Base-by-base conservation (phyloP, 53 echinoderm and acorn worm genomes). In the Astropecten irregularis region DNA sequence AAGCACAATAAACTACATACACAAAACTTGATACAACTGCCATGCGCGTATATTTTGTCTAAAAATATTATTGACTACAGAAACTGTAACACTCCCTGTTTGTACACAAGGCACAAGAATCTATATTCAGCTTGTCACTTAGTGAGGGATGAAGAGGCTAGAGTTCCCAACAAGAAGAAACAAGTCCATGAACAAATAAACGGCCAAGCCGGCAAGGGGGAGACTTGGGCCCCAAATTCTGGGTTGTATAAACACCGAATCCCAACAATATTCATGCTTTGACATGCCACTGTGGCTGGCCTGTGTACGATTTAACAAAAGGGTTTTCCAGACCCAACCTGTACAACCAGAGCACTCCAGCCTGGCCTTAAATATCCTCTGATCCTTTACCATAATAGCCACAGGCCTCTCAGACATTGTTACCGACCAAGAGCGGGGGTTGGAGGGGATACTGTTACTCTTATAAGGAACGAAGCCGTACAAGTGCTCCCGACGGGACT, bases 381-480 rank as follows among this genome's bases (percentile, higher is more conserved):
- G 31, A 79, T 79, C 61, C 79, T 60, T 15, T 62, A 39, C 79
- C 48, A 33, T 61, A 79, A 79, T 79, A 79, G 79, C 79, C 11
- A 0, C 46, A 26, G 22, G 31, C 42, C 15, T 44, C 71, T 57
- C 31, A 9, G 36, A 37, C 34, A 32, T 32, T 3, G 33, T 18
- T 20, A 40, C 38, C 20, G 66, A 34, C 66, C 0, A n/a, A 2
- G 40, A 66, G 66, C 40, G 9, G 35, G 9, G 5, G 62, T 20
- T 29, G n/a, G n/a, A n/a, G n/a, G 49, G 62, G 79, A 61, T 79
- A 79, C 79, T 60, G 79, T 79, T 74, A 57, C 74, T 74, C 42
- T 57, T 28, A 44, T 61, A 61, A 31, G n/a, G n/a, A 61, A 19
- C 11, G 48, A 46, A 79, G 62, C 79, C 47, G 30, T 49, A 79